Percentiles rank a stretch among this genome's conserved stretches.
Conservation (phyloP, 2,888 invertebrate genomes). For the Epirrhoe tristata region DNA sequence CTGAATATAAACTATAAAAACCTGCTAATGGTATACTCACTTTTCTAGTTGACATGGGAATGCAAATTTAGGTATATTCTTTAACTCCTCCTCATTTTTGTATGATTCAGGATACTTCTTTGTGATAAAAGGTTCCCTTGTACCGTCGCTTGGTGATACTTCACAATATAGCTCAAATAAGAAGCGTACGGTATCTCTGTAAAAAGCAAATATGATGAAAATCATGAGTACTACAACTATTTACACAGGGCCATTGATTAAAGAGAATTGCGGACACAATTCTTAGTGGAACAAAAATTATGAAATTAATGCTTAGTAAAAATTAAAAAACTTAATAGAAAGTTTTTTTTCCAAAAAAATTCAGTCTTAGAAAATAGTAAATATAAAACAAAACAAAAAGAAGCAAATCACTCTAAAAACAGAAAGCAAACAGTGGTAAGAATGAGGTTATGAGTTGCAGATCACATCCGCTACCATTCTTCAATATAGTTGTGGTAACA, state of each 20-base stretch:
- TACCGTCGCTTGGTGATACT: slow-evolving; percentile 88
- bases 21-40: slow-evolving; percentile 57
- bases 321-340: no score
- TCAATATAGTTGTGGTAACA: background rate
- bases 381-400: background rate
- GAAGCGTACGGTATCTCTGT: slow-evolving; percentile 91
- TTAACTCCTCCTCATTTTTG: slow-evolving; percentile 93
- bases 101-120: slow-evolving; percentile 94
- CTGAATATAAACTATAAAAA: background rate
- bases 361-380: no score
- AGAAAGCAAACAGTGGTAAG: background rate
- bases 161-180: slow-evolving; percentile 94
- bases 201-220: slow-evolving; percentile 47
- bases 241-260: background rate
- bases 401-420: background rate
- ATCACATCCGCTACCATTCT: background rate
- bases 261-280: no score
- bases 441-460: slow-evolving; percentile 11
- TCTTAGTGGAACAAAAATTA: no score
- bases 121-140: slow-evolving; percentile 88
- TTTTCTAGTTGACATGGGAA: slow-evolving; percentile 87
- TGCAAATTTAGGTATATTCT: slow-evolving; percentile 95
- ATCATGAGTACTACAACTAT: background rate
- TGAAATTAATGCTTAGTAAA: no score
- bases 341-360: no score